These are phyloP conservation scores for Esox lucius DNA, from an alignment of 2,797 vertebrate species.

Conservation along the genomic window DNA sequence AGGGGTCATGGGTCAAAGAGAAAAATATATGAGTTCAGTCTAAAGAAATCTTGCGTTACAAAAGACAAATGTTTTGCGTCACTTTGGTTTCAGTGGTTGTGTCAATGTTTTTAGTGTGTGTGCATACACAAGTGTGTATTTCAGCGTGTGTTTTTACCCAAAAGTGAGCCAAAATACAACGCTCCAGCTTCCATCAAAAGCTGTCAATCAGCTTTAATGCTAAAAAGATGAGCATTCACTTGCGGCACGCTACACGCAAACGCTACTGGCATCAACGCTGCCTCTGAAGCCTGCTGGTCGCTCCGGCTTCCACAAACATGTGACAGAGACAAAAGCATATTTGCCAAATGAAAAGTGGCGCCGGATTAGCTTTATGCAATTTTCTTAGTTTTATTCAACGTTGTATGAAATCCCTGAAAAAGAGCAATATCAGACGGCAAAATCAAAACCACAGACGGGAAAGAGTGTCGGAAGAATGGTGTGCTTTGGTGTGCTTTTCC, in stretches of 20 bases:
- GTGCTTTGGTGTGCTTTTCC: conserved; percentile 12
- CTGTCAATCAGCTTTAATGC: conserved; percentile 63
- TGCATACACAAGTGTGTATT: conserved; percentile 13
- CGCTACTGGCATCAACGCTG: conserved; percentile 43
- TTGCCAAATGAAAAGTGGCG: conserved; percentile 63
- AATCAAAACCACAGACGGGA: conserved; percentile 50
- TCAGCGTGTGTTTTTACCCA: conserved; percentile 18
- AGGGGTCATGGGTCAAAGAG: conserved; percentile 32
- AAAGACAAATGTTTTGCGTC: neutral
- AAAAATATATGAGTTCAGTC: conserved; percentile 23
- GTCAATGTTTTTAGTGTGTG: conserved; percentile 18
- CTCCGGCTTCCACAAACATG: conserved; percentile 39
- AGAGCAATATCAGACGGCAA: conserved; percentile 56
- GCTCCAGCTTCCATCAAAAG: conserved; percentile 43
- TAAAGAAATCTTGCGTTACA: conserved; percentile 31
- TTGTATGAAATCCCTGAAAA: conserved; percentile 57
- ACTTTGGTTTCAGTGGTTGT: conserved; percentile 20
- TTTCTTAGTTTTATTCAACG: conserved; percentile 61
- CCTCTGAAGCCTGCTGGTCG: conserved; percentile 43
- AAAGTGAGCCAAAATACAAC: conserved; percentile 36
- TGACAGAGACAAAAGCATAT: conserved; percentile 50
- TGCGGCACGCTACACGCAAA: conserved; percentile 25
- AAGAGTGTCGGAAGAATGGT: conserved; percentile 9
- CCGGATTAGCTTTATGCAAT: conserved; percentile 62
- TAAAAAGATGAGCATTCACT: conserved; percentile 53